Base-by-base conservation (phyloP, 2,113 vertebrate genomes). In the Pomatorhinus ruficollis region DNA sequence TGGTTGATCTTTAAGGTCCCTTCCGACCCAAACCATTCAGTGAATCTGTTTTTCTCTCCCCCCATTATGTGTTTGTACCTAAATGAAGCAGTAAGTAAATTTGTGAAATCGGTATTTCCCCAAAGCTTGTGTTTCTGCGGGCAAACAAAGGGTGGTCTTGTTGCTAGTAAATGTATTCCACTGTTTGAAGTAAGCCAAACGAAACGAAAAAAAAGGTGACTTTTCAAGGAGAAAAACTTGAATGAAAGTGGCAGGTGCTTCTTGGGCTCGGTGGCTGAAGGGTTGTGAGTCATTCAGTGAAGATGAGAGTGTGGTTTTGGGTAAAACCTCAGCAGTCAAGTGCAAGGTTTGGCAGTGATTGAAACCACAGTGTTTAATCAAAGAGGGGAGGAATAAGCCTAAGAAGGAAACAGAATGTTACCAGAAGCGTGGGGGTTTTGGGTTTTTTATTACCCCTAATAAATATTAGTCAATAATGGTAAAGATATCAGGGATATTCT, bases 191-290 rank as follows among this genome's bases (percentile, higher is more conserved):
- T 52, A 31, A 75, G 24, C 2, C 11, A 12, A 65, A 27, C 0
- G 0, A 24, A 49, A 45, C 3, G 0, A 56, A 47, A 33, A 1
- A 33, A 1, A 16, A 21, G 31, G 6, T 1, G 22, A 8, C 20
- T 83, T 78, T 31, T 64, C 14, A 39, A 35, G 44, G 14, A 13
- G 45, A 19, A 75, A 33, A 28, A 11, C n/a, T 4, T 24, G 45
- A 25, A 19, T 40, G 52, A 13, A 68, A 78, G 49, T 56, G 40
- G 23, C 30, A 31, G 21, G 57, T 77, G 68, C 31, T 6, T 65
- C 20, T 72, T 49, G 53, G 61, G n/a, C 19, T 30, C 12, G 31
- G 1, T 69, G 76, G 33, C 37, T 61, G 39, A 25, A 57, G 27
- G 37, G 33, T 57, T 88, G 4, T 23, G 64, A 68, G 31, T 78